Evolutionary conservation across 2,113 vertebrate species (phyloP).

Genomic region (Corynorhinus townsendii): DNA sequence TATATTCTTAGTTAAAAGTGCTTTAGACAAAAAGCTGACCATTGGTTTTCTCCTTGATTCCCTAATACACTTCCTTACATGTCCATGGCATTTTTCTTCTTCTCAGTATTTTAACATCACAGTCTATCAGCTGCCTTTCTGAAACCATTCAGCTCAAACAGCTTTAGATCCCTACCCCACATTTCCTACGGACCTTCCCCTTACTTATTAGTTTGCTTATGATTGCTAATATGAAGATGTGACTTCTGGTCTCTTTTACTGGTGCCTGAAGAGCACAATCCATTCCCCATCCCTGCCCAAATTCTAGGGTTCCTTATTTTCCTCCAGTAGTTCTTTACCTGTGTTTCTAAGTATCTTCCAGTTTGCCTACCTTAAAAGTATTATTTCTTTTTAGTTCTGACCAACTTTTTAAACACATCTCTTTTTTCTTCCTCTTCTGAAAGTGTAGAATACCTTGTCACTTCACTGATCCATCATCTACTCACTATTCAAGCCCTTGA

Average conservation of each 20-base stretch:
- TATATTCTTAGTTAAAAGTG: not conserved
- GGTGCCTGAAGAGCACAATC: not conserved
- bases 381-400: not conserved
- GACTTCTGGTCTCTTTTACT: not conserved
- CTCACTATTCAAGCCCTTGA: not conserved
- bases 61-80: not conserved
- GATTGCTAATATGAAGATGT: accelerated
- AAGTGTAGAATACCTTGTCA: not conserved
- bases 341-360: not conserved
- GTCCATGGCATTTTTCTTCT: not conserved
- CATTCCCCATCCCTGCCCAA: accelerated
- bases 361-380: not conserved
- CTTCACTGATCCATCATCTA: not conserved
- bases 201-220: not conserved
- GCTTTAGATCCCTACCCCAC: not conserved
- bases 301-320: not conserved
- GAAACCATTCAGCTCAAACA: not conserved
- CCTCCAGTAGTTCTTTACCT: not conserved
- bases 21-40: not conserved
- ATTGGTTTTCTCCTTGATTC: not conserved
- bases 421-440: not conserved
- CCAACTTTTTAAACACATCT: not conserved
- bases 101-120: not conserved
- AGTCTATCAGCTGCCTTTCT: not conserved
- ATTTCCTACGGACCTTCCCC: not conserved